phyloP scores from a whole-genome alignment of 2,888 invertebrate genomes.

The Zygogramma bicolorata region DNA sequence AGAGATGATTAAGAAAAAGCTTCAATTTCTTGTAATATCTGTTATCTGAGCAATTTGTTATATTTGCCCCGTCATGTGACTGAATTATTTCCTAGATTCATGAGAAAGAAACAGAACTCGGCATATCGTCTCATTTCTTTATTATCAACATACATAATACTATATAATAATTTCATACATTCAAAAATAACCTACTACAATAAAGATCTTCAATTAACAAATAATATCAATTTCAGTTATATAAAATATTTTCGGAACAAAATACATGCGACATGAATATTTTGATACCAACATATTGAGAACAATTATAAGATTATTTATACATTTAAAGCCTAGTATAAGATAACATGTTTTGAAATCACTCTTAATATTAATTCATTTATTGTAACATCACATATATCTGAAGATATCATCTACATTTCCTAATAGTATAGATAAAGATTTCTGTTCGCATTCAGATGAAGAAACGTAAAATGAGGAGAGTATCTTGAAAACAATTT shows the following conservation, averaged over 20 bases:
- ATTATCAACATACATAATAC: conserved; percentile 53
- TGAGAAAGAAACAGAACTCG: neutral
- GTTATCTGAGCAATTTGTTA: no score
- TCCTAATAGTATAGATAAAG: conserved; percentile 35
- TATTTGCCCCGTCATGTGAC: no score
- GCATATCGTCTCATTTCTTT: conserved; percentile 45
- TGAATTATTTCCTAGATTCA: no score
- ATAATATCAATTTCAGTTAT: conserved; percentile 42
- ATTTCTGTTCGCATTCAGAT: neutral
- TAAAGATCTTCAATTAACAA: conserved; percentile 34
- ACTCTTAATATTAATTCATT: conserved; percentile 46
- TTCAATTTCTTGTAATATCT: no score
- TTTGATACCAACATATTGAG: conserved; percentile 32
- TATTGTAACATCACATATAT: conserved; percentile 65
- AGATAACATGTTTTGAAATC: conserved; percentile 27
- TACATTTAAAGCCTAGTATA: conserved; percentile 54
- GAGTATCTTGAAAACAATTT: neutral
- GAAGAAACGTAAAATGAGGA: neutral
- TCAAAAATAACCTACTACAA: conserved; percentile 42
- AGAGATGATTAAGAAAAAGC: no score
- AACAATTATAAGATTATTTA: conserved; percentile 35
- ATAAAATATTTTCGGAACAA: conserved; percentile 45
- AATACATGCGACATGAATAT: conserved; percentile 49
- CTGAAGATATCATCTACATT: conserved; percentile 54
- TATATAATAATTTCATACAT: conserved; percentile 47